A percentile compares a stretch with the other conserved stretches of the same genome.
Evolutionary conservation across 2,888 invertebrate species (phyloP).

Genomic region (Antheraea assamensis): DNA sequence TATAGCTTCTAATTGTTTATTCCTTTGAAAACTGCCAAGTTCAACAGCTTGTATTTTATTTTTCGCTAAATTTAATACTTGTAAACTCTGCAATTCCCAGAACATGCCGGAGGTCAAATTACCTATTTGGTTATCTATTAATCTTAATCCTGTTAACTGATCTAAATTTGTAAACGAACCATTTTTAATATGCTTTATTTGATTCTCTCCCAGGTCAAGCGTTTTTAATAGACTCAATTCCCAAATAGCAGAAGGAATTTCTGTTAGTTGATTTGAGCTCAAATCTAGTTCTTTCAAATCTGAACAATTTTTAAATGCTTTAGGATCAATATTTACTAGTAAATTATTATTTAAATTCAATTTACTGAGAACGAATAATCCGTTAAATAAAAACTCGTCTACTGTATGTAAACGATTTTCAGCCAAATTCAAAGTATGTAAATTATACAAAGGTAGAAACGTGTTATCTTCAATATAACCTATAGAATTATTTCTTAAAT

Average conservation of each 20-base stretch:
- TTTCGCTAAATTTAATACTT: constrained; percentile 93
- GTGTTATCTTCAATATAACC: constrained; percentile 93
- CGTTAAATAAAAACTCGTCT: constrained; percentile 91
- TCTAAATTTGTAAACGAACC: constrained; percentile 92
- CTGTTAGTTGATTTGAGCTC: constrained; percentile 91
- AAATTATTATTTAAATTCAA: constrained; percentile 93
- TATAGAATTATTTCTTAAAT: constrained; percentile 93
- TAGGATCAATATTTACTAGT: constrained; percentile 87
- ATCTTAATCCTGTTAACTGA: constrained; percentile 91
- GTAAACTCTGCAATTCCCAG: constrained; percentile 90
- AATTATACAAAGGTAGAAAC: constrained; percentile 92
- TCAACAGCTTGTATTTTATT: constrained; percentile 94
- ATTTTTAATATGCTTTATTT: constrained; percentile 91
- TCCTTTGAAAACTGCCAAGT: constrained; percentile 91
- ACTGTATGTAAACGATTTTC: constrained; percentile 93
- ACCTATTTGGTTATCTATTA: constrained; percentile 95
- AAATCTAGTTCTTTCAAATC: constrained; percentile 94
- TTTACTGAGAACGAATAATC: constrained; percentile 91
- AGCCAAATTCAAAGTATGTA: constrained; percentile 94
- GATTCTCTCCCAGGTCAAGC: constrained; percentile 95
- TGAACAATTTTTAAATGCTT: constrained; percentile 93
- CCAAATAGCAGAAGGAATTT: constrained; percentile 91
- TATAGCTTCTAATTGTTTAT: constrained; percentile 91
- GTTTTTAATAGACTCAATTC: constrained; percentile 92
- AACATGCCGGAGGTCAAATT: constrained; percentile 93